Evolutionary conservation across 2,888 invertebrate genomes (phyloP), one percentile per base, ranked within the genome.

Genomic region (Physocephala rufipes): DNA sequence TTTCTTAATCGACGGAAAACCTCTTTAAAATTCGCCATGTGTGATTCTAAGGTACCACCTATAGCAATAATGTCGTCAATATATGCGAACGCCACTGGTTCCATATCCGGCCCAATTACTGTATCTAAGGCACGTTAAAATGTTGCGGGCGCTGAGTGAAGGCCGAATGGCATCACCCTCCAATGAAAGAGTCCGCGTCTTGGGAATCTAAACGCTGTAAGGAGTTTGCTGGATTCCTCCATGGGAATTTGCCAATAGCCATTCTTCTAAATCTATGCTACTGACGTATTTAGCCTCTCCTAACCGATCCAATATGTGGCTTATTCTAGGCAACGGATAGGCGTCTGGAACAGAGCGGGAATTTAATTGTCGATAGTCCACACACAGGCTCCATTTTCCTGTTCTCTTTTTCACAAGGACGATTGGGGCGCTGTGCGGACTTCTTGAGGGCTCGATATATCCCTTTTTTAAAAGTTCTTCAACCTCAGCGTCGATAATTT

Each of bases 241-340:
- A 74, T 53, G 0, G 70, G 72, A 15, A 72, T 69, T 21, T 72
- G 72, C 70, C 71, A 72, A 7, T n/a, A n/a, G n/a, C n/a, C n/a
- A n/a, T n/a, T n/a, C n/a, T n/a, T n/a, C n/a, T n/a, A n/a, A n/a
- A n/a, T n/a, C n/a, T n/a, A n/a, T n/a, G n/a, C n/a, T n/a, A n/a
- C n/a, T n/a, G n/a, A n/a, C n/a, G n/a, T n/a, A n/a, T 7, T 63
- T 71, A 0, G 71, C 69, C 2, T 71, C 62, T 13, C 62, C 51
- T 1, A 73, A 13, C 1, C 63, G 68, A 9, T 73, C 71, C 1
- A 71, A n/a, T 0, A 73, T 71, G 0, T 66, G 30, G 5, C 58
- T 71, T 1, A 70, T 71, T 4, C 67, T 58, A 1, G 67, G 71
- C 2, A 70, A 30, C 0, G 74, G 71, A n/a, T 74, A 74, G 0